phyloP scores from a whole-genome alignment of 1,140 invertebrate species.

The Bombus polaris region DNA sequence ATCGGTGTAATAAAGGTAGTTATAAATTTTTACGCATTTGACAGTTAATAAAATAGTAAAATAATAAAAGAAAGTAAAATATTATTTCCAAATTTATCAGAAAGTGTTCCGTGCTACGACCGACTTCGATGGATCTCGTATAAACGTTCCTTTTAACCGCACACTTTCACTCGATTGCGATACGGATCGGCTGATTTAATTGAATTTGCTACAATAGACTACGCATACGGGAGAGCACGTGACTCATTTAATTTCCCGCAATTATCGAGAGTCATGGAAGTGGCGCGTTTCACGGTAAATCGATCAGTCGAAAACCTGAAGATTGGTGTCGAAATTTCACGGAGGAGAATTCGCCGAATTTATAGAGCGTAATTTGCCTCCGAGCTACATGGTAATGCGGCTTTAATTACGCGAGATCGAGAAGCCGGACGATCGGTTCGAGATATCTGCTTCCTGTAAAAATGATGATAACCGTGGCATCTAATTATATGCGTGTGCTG shows the following conservation, averaged over 20 bases:
- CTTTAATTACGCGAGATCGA: conserved; percentile 48
- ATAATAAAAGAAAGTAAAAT: too few species aligned
- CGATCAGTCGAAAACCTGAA: not conserved
- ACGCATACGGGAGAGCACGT: not conserved
- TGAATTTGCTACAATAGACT: conserved; percentile 27
- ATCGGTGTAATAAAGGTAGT: not conserved
- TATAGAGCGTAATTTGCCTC: conserved; percentile 13
- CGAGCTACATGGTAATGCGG: not conserved
- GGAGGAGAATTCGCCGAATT: conserved; percentile 15
- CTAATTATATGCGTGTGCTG: conserved; percentile 40
- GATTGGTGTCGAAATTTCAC: not conserved
- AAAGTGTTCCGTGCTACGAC: not conserved
- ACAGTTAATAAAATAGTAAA: not conserved
- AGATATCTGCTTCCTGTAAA: conserved; percentile 27
- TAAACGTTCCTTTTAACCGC: not conserved
- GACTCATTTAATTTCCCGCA: conserved; percentile 13
- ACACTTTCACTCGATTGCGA: conserved; percentile 34
- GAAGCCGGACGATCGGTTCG: conserved; percentile 26
- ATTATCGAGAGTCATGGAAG: not conserved
- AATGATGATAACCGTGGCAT: conserved; percentile 46
- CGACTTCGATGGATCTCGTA: not conserved
- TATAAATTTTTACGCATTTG: not conserved
- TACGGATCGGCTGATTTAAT: conserved; percentile 37
- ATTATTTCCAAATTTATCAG: conserved; percentile 8
- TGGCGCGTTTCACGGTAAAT: not conserved